These are phyloP conservation scores for Julus scandinavius DNA, from an alignment of 2,888 invertebrate genomes.

Conservation along the genomic window DNA sequence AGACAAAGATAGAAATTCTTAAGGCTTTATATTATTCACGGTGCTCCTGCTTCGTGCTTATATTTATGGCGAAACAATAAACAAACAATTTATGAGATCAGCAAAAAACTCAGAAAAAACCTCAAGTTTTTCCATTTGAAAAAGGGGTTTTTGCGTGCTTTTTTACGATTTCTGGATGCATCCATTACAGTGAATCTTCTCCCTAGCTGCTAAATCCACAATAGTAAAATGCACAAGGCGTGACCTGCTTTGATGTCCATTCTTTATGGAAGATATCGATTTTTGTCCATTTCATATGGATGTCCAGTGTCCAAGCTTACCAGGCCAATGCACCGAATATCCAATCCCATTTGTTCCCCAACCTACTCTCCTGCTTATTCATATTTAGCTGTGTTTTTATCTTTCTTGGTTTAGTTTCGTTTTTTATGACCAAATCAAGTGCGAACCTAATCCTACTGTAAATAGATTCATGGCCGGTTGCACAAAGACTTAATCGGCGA, in stretches of 20 bases:
- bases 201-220: constrained; percentile 21
- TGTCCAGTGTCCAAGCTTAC: background rate
- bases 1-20: no score
- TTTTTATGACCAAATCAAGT: background rate
- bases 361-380: background rate
- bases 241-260: constrained; percentile 26
- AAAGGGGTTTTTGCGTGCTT: background rate
- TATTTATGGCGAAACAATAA: constrained; percentile 16
- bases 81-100: constrained; percentile 37
- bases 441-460: background rate
- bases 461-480: constrained; percentile 32
- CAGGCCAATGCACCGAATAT: constrained; percentile 5
- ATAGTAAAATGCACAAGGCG: constrained; percentile 16
- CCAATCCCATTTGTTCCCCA: background rate
- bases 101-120: background rate
- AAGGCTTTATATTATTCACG: background rate
- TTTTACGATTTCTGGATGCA: constrained; percentile 37
- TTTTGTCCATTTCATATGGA: constrained; percentile 34
- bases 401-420: background rate
- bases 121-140: background rate
- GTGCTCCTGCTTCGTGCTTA: background rate
- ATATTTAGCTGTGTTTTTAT: background rate
- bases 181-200: constrained; percentile 23
- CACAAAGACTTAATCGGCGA: background rate
- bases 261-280: constrained; percentile 27